These are phyloP conservation scores for Artemia franciscana DNA, from an alignment of 1,140 invertebrate genomes.

Conservation along the genomic window DNA sequence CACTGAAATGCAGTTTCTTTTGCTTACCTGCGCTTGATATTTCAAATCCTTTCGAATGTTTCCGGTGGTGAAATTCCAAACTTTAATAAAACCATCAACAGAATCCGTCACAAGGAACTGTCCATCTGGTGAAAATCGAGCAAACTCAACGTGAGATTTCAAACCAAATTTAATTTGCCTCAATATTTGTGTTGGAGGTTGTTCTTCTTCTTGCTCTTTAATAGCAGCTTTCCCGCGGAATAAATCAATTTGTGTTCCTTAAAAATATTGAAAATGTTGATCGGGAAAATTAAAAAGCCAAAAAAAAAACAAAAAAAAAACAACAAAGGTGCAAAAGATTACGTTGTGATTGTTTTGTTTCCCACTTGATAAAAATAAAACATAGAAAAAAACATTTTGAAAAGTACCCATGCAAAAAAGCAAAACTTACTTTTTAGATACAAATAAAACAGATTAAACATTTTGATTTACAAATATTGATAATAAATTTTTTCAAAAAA, in stretches of 20 bases:
- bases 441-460: too few relatives aligned
- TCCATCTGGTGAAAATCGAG: conserved; percentile 89
- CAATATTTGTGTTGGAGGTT: conserved; percentile 80
- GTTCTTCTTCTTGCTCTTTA: conserved; percentile 93
- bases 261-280: conserved; percentile 5
- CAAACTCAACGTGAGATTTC: conserved; percentile 75
- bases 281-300: too few relatives aligned
- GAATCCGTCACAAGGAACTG: conserved; percentile 93
- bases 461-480: too few relatives aligned
- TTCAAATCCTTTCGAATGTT: conserved; percentile 99
- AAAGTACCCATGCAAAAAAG: too few relatives aligned
- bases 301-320: too few relatives aligned
- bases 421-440: too few relatives aligned
- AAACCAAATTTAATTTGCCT: conserved; percentile 91
- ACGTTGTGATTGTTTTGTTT: too few relatives aligned
- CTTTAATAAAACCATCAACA: conserved; percentile 96
- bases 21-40: conserved; percentile 75
- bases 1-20: too few relatives aligned
- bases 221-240: conserved; percentile 97
- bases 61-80: conserved; percentile 98
- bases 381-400: too few relatives aligned
- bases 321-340: too few relatives aligned
- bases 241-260: conserved; percentile 88
- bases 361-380: too few relatives aligned
- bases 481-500: too few relatives aligned